These are phyloP conservation scores for Mustela lutreola DNA, from an alignment of 2,113 vertebrate species.

Conservation along the genomic window DNA sequence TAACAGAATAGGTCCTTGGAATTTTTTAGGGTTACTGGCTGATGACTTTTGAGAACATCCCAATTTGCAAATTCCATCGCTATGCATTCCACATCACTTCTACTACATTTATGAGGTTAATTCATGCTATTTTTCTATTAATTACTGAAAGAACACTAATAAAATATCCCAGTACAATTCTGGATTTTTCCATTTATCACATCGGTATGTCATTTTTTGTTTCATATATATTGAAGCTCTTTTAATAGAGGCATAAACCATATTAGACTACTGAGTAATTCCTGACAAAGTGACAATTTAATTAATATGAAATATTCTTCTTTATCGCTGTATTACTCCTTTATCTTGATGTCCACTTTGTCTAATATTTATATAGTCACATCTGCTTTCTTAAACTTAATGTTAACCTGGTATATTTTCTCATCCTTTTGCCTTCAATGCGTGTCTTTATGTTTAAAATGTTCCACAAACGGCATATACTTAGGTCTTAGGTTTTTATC, in stretches of 20 bases:
- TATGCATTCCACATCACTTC: background rate
- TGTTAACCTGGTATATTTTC: background rate
- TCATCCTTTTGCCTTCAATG: background rate
- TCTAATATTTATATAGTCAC: background rate
- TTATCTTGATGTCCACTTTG: background rate
- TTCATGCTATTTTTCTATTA: conserved; percentile 30
- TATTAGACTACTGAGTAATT: background rate
- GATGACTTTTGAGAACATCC: background rate
- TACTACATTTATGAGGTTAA: background rate
- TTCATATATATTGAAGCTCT: background rate
- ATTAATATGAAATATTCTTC: background rate
- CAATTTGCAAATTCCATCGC: background rate
- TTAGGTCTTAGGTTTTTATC: background rate
- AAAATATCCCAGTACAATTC: background rate
- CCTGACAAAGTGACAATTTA: background rate
- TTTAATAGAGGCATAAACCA: background rate
- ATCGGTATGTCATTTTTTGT: background rate
- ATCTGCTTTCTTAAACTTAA: background rate
- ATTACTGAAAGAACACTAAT: background rate
- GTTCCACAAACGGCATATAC: background rate
- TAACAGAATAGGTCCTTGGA: background rate
- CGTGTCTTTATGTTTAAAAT: background rate
- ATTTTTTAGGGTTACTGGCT: background rate
- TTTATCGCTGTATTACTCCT: background rate
- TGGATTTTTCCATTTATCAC: background rate